Conservation (phyloP, 2,113 vertebrate species). For the Noturus placidus region DNA sequence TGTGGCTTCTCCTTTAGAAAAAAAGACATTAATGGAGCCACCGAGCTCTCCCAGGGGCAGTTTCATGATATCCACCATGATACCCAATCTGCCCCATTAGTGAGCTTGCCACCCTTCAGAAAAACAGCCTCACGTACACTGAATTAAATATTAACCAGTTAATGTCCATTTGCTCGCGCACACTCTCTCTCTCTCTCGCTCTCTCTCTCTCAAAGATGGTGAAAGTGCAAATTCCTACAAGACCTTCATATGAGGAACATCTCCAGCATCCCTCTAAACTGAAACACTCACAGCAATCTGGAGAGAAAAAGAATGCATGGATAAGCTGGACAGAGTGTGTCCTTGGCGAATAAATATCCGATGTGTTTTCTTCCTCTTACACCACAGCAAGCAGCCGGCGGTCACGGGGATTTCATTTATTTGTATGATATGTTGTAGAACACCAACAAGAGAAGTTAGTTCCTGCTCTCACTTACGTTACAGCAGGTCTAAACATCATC, state of each 20-base stretch:
- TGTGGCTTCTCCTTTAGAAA: slow-evolving; percentile 67
- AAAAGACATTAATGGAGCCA: slow-evolving; percentile 67
- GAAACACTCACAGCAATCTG: not conserved
- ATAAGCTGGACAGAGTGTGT: not conserved
- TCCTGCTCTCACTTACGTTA: not conserved
- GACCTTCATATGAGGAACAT: slow-evolving; percentile 60
- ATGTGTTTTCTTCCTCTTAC: not conserved
- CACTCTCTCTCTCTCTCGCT: slow-evolving; percentile 48
- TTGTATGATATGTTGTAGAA: not conserved
- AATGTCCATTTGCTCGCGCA: slow-evolving; percentile 76
- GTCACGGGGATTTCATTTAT: slow-evolving; percentile 55
- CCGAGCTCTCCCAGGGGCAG: slow-evolving; percentile 63
- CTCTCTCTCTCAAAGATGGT: slow-evolving; percentile 60
- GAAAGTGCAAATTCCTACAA: slow-evolving; percentile 75
- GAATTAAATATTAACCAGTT: slow-evolving; percentile 84
- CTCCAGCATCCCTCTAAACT: slow-evolving; percentile 68
- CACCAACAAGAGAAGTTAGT: not conserved
- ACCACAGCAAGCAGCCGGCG: slow-evolving; percentile 45
- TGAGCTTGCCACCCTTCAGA: slow-evolving; percentile 67
- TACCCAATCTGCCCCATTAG: slow-evolving; percentile 79
- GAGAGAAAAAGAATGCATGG: slow-evolving; percentile 52
- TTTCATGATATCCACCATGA: slow-evolving; percentile 74
- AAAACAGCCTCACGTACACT: slow-evolving; percentile 65
- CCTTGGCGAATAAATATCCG: not conserved
- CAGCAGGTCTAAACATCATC: not conserved